These are phyloP conservation scores for Philantomba maxwellii DNA, from an alignment of 2,113 vertebrate genomes.

Conservation along the genomic window DNA sequence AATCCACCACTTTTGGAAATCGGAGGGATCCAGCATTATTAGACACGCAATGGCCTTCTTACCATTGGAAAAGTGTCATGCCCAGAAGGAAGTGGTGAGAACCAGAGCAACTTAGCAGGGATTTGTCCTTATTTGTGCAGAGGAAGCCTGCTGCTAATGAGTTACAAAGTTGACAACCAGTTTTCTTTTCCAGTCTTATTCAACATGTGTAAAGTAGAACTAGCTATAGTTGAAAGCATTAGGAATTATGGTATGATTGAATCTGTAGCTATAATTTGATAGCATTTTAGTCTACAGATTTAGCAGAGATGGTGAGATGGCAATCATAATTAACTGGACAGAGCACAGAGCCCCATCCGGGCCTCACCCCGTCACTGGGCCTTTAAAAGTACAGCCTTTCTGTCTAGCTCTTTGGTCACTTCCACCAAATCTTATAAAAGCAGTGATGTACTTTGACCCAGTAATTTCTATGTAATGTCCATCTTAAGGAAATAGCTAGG, in stretches of 20 bases:
- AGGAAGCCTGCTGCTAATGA: conserved; percentile 1
- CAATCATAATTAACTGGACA: accelerated
- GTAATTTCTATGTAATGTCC: background rate
- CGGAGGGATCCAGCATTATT: accelerated
- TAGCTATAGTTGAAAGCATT: background rate
- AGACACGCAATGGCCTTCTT: background rate
- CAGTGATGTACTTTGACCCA: background rate
- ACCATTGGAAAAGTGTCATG: background rate
- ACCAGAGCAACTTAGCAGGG: background rate
- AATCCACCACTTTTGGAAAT: background rate
- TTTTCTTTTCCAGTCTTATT: background rate
- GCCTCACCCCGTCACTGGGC: accelerated
- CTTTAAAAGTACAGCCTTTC: background rate
- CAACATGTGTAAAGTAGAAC: background rate
- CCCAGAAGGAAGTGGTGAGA: background rate
- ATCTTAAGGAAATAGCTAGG: background rate
- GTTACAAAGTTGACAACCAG: background rate
- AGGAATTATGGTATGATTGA: background rate
- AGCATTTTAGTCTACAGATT: background rate
- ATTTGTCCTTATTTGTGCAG: background rate
- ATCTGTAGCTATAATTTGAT: background rate
- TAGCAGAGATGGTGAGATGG: background rate
- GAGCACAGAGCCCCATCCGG: background rate
- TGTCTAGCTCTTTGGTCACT: too few relatives aligned
- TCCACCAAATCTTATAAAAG: background rate